Conservation (phyloP, 2,888 invertebrate species). For the Norana najaformis region DNA sequence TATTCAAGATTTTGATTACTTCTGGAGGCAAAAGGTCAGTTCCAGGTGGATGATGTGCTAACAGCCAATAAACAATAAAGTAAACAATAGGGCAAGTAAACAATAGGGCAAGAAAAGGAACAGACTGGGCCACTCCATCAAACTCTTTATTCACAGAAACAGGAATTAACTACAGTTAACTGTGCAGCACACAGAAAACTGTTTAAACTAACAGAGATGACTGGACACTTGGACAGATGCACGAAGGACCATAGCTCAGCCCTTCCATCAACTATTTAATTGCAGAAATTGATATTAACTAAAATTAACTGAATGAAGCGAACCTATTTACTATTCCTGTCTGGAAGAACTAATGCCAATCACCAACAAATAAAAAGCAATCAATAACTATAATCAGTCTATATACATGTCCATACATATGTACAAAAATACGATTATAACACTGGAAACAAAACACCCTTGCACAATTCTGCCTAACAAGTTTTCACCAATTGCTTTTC, state of each 20-base stretch:
- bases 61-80: neutral
- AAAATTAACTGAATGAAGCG: neutral
- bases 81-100: neutral
- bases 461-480: too few species aligned
- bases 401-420: neutral
- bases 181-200: neutral
- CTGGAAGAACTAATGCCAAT: neutral
- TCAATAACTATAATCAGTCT: neutral
- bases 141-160: neutral
- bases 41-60: neutral
- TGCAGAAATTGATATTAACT: neutral
- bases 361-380: neutral
- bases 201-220: neutral
- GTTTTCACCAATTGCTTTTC: too few species aligned
- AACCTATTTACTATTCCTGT: neutral
- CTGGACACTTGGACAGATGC: neutral
- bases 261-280: neutral
- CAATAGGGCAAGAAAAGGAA: neutral
- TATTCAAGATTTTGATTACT: neutral
- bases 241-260: too few species aligned
- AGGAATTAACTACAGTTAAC: neutral
- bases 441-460: too few species aligned
- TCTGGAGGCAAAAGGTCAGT: neutral
- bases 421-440: too few species aligned
- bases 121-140: neutral